Base-by-base conservation (phyloP, 2,888 invertebrate species). In the Synanthedon vespiformis region DNA sequence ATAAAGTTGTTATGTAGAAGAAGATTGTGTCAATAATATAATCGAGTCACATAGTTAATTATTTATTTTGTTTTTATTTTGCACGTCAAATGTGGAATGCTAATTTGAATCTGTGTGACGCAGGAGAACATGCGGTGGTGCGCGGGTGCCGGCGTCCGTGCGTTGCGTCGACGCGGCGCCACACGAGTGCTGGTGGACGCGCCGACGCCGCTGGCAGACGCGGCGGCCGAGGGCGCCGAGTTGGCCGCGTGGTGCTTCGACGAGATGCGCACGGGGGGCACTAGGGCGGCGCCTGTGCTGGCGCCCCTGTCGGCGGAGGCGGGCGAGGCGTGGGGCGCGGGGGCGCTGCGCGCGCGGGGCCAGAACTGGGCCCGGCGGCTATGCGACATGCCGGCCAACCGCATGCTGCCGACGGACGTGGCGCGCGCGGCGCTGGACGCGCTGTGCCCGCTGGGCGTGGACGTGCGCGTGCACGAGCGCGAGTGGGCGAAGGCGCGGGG, bases 351-450 rank as follows among this genome's bases (percentile, higher is more conserved):
- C 60, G 93, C 92, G 0, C 84, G 89, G 48, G 92, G 92, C 2
- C 95, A 95, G 81, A 95, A 95, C 79, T 89, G 94, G 82, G 93
- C 94, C 18, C 88, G 94, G 6, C 84, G 82, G 58, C 82, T 95
- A 13, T 90, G 91, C 60, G 94, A 95, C 70, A 92, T 91, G 63
- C 94, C 95, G 2, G 92, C 94, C 27, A 95, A 95, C 71, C 80
- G 89, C 62, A 92, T 95, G 91, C 93, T 94, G 1, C 95, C 95
- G 0, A 88, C 91, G 1, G 89, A 90, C 58, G 91, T 95, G 59
- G 91, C 93, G 2, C 89, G 84, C 73, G 77, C 73, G 3, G 83
- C 91, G 4, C 83, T 93, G 4, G 90, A 92, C 67, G 85, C 82
- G 63, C 78, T 93, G 16, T 93, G 90, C 54, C 89, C 89, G 0